These are phyloP conservation scores for Ophioderma brevispina DNA, from an alignment of 35 echinoderm and acorn worm genomes.

Conservation along the genomic window DNA sequence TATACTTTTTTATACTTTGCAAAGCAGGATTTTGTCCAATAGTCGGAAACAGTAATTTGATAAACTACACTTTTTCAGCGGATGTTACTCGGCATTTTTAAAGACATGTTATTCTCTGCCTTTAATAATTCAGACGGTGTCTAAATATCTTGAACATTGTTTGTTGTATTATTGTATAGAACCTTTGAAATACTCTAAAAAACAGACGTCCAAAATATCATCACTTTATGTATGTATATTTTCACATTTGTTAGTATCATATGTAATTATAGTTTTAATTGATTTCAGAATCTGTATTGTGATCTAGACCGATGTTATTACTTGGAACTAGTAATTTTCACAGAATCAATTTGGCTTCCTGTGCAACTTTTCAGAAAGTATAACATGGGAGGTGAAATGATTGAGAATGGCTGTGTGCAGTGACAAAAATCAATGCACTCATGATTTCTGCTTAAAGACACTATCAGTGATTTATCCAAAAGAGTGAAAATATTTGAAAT, in stretches of 20 bases:
- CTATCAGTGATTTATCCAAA: too few species aligned
- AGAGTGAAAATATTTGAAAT: too few species aligned
- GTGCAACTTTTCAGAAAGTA: neutral
- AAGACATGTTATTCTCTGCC: neutral
- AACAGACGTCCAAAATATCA: neutral
- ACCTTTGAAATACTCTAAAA: neutral
- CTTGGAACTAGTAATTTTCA: neutral
- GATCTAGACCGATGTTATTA: too few species aligned
- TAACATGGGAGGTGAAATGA: too few species aligned
- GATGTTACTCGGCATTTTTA: neutral
- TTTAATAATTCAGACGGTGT: neutral
- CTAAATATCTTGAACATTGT: constrained; percentile 13
- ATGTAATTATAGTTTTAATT: neutral
- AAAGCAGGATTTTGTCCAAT: too few species aligned
- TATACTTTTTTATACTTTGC: too few species aligned
- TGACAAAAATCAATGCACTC: too few species aligned
- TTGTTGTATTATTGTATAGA: neutral
- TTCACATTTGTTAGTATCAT: neutral
- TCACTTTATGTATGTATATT: neutral
- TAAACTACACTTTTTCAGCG: too few species aligned
- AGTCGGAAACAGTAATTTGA: too few species aligned
- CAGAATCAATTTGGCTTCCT: neutral
- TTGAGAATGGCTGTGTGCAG: too few species aligned
- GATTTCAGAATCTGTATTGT: neutral
- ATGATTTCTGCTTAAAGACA: too few species aligned